Conservation (phyloP, 2,888 invertebrate genomes). For the Campaea margaritaria region DNA sequence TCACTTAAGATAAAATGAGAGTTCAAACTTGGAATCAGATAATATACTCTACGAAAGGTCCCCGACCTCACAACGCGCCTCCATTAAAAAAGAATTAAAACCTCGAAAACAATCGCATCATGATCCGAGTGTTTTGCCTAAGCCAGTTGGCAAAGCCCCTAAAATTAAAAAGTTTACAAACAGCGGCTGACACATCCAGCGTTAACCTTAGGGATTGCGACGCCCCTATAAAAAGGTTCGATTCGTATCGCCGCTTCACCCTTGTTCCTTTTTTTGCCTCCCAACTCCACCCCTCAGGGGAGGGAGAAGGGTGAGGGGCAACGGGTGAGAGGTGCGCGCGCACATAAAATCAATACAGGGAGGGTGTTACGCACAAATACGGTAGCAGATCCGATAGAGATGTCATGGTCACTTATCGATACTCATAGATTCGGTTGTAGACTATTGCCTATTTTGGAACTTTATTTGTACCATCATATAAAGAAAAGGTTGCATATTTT, state of each 20-base stretch:
- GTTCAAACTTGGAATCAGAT: no score
- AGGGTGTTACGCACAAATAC: constrained; percentile 79
- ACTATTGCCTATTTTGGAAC: constrained; percentile 20
- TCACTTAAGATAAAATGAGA: no score
- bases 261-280: constrained; percentile 71
- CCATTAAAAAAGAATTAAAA: constrained; percentile 7
- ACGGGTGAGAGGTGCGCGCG: constrained; percentile 72
- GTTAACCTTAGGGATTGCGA: constrained; percentile 78
- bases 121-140: constrained; percentile 1
- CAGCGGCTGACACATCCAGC: constrained; percentile 64
- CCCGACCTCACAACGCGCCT: neutral
- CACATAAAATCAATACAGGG: constrained; percentile 82
- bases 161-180: constrained; percentile 50
- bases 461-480: neutral
- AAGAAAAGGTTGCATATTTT: neutral
- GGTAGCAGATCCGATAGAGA: constrained; percentile 65
- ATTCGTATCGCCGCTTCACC: constrained; percentile 77
- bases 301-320: constrained; percentile 47
- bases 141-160: constrained; percentile 12
- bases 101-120: constrained; percentile 20
- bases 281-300: constrained; percentile 43
- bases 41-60: no score
- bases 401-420: constrained; percentile 74
- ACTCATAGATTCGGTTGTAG: constrained; percentile 48
- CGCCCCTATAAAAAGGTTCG: constrained; percentile 80